These are phyloP conservation scores for Gopherus flavomarginatus DNA, from an alignment of 2,113 vertebrate genomes.

Conservation along the genomic window DNA sequence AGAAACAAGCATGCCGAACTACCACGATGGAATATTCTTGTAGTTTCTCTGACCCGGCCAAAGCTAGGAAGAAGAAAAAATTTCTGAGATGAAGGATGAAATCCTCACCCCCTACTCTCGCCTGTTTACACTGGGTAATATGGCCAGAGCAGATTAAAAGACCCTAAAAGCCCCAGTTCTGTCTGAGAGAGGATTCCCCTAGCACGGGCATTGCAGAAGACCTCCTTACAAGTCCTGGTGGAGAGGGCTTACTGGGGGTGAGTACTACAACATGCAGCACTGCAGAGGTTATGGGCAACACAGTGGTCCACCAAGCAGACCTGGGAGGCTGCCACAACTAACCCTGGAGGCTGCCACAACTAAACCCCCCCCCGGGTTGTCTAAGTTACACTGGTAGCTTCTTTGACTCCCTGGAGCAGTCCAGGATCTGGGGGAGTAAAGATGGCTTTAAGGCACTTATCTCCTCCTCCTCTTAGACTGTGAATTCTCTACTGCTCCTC, in stretches of 20 bases:
- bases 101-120: neutral
- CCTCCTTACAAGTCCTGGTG: too few species aligned
- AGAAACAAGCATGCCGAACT: neutral
- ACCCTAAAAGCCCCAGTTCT: neutral
- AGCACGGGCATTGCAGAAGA: too few species aligned
- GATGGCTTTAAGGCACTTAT: neutral
- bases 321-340: neutral
- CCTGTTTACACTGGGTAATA: neutral
- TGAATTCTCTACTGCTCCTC: neutral
- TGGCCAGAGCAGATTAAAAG: neutral
- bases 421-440: neutral
- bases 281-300: too few species aligned
- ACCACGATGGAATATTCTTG: neutral
- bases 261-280: too few species aligned
- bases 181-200: neutral
- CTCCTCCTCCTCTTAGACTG: neutral
- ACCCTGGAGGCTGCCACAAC: neutral
- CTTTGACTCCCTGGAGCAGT: rapidly evolving
- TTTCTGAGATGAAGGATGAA: neutral
- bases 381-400: too few species aligned
- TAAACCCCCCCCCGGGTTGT: neutral
- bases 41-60: neutral
- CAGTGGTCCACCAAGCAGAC: too few species aligned
- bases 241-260: too few species aligned
- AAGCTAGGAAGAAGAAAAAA: neutral